Conservation (phyloP, 2,888 invertebrate species). For the Tethea ocularis region DNA sequence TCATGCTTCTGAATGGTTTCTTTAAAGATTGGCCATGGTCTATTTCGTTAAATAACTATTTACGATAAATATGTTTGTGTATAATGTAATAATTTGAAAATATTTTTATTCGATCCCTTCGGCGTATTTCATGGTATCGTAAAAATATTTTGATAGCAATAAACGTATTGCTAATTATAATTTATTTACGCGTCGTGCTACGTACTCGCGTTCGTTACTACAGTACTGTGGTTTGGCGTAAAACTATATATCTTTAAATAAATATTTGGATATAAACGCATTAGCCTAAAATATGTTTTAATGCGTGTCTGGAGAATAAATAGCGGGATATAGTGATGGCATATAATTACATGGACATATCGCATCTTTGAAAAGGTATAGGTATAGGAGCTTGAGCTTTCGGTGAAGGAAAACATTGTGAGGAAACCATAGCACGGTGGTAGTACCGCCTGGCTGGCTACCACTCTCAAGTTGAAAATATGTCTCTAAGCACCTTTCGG, state of each 20-base stretch:
- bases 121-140: slow-evolving; percentile 31
- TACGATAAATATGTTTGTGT: not conserved
- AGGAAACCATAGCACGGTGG: too few relatives aligned
- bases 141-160: slow-evolving; percentile 23
- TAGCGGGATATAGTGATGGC: not conserved
- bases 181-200: slow-evolving; percentile 11
- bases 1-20: not conserved
- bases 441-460: too few relatives aligned
- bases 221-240: not conserved
- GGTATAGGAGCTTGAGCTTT: too few relatives aligned
- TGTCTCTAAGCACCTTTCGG: too few relatives aligned
- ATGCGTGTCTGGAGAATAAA: not conserved
- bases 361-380: too few relatives aligned
- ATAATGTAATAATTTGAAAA: slow-evolving; percentile 14
- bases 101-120: slow-evolving; percentile 18
- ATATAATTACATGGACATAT: not conserved
- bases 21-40: not conserved
- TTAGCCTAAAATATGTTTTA: not conserved
- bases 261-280: not conserved
- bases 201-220: not conserved
- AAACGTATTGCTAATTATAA: slow-evolving; percentile 20
- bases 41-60: not conserved
- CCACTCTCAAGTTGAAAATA: too few relatives aligned
- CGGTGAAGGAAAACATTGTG: too few relatives aligned
- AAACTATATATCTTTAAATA: not conserved